A percentile compares a stretch with the other conserved stretches of the same genome.
These are phyloP conservation scores for Chrysolina oricalcia DNA, from an alignment of 2,888 invertebrate species.

Conservation along the genomic window DNA sequence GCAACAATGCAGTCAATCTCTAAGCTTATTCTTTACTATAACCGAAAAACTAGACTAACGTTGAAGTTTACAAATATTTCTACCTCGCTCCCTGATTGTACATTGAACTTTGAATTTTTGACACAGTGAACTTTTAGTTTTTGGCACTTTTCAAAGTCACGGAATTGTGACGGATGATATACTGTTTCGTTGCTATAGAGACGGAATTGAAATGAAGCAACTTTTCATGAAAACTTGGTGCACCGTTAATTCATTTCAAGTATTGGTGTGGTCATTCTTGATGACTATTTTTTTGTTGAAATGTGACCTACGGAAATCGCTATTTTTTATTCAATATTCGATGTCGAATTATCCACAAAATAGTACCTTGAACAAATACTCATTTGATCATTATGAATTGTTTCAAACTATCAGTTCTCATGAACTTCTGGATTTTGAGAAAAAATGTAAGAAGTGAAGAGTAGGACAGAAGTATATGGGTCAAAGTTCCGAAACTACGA, in stretches of 20 bases:
- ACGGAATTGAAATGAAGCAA: constrained; percentile 1
- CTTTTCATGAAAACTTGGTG: background rate
- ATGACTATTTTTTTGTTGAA: no score
- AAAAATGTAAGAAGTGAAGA: background rate
- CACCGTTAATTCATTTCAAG: background rate
- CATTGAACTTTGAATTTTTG: background rate
- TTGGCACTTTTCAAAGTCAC: background rate
- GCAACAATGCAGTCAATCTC: background rate
- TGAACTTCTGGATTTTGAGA: background rate
- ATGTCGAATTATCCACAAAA: no score
- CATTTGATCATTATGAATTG: no score
- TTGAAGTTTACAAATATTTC: background rate
- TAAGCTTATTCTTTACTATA: background rate
- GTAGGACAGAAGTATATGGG: background rate
- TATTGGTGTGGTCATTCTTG: no score
- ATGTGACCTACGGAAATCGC: no score
- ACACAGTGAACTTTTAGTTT: background rate
- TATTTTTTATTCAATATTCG: no score
- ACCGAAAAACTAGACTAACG: background rate
- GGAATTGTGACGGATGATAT: background rate
- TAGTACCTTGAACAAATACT: no score
- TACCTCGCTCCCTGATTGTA: background rate
- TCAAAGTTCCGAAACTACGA: no score
- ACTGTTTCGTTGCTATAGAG: constrained; percentile 2
- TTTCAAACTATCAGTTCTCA: background rate